phyloP scores from a whole-genome alignment of 2,888 invertebrate species.

The Thelaira solivaga region DNA sequence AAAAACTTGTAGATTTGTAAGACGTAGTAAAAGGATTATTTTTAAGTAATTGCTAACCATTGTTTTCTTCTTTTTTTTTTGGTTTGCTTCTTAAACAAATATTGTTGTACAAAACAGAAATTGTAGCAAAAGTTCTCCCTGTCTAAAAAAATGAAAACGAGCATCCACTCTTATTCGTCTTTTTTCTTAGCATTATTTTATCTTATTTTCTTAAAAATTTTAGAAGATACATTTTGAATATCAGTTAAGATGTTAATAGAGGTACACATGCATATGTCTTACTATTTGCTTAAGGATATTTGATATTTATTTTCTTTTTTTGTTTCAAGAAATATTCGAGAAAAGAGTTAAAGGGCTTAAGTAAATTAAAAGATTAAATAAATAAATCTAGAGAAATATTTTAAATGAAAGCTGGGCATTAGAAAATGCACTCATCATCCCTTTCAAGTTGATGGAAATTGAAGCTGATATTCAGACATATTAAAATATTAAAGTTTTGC shows the following conservation, averaged over 20 bases:
- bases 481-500: no score
- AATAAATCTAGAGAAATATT: neutral
- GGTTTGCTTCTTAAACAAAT: conserved; percentile 43
- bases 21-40: conserved; percentile 61
- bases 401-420: neutral
- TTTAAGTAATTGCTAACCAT: conserved; percentile 62
- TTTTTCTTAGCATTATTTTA: conserved; percentile 14
- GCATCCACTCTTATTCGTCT: no score
- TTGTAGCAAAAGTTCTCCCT: neutral
- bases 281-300: conserved; percentile 50
- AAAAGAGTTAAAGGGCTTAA: conserved; percentile 23
- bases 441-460: no score
- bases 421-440: no score
- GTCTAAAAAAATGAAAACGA: neutral
- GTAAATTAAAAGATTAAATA: conserved; percentile 27
- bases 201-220: conserved; percentile 24
- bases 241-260: conserved; percentile 50
- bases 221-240: conserved; percentile 35
- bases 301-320: conserved; percentile 42
- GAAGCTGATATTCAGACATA: no score
- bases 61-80: conserved; percentile 43
- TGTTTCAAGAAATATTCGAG: neutral
- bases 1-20: conserved; percentile 33
- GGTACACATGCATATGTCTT: conserved; percentile 37
- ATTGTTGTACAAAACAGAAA: conserved; percentile 6